Evolutionary conservation across 2,888 invertebrate species (phyloP), one percentile per base, ranked within the genome.

Genomic region (Ctena decussata): DNA sequence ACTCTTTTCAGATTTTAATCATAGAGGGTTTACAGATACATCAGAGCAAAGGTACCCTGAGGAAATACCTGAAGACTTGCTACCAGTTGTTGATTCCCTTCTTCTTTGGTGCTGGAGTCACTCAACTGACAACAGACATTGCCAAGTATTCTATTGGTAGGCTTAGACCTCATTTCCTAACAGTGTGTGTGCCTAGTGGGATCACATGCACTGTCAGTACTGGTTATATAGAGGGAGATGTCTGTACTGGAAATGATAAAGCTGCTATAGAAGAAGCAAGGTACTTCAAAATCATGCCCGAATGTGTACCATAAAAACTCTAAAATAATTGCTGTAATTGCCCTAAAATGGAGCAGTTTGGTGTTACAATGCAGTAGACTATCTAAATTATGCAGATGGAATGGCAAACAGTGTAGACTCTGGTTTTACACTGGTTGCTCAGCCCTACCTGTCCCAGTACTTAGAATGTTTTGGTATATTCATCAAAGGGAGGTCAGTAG

Each of bases 131-230:
- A 89, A 99, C 99, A 5, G 99, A 99, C 96, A 97, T 99, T 89
- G 98, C 98, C 89, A 99, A 99, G 96, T 99, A 98, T 96, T 97
- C 98, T 18, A 97, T 99, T 88, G 99, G 99, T 53, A 97, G 99
- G 81, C 96, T 99, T 91, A 97, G 99, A 92, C 99, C 99, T 49
- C 99, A 99, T 96, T 99, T 99, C 96, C 97, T 98, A 94, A 97
- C 97, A 89, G 97, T 99, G 0, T 99, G 99, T 95, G 96, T 97
- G 80, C 99, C 99, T 0, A 85, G 93, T 32, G 81, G 82, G 11
- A 30, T 77, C 32, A 85, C 91, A 72, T 93, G 92, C 74, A 75
- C 90, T 6, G 72, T 65, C n/a, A 69, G 21, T 35, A 82, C 82
- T 57, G 89, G 78, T 80, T 76, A 12, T 74, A 84, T 94, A 12